phyloP scores from a whole-genome alignment of 2,888 invertebrate genomes.

The Volucella bombylans region DNA sequence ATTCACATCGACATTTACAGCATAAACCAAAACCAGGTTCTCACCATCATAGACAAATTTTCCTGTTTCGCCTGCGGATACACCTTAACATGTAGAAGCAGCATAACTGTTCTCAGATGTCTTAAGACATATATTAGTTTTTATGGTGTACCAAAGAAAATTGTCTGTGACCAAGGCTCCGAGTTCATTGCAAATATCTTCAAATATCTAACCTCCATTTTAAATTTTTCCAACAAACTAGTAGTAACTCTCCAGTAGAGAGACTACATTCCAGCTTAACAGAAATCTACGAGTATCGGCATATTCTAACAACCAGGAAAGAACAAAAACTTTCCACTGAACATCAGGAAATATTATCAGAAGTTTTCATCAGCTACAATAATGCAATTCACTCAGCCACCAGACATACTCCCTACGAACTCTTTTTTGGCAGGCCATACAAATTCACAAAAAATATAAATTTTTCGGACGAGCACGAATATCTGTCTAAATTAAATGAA shows the following conservation, averaged over 20 bases:
- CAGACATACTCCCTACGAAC: slow-evolving; percentile 48
- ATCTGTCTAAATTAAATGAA: slow-evolving; percentile 31
- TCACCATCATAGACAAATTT: slow-evolving; percentile 60
- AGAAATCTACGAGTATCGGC: slow-evolving; percentile 71
- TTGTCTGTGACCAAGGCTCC: slow-evolving; percentile 36
- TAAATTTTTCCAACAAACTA: slow-evolving; percentile 48
- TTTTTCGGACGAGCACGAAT: slow-evolving; percentile 22
- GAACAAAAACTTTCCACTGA: slow-evolving; percentile 39
- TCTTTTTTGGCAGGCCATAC: slow-evolving; percentile 39
- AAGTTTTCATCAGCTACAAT: slow-evolving; percentile 55
- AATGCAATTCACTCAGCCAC: slow-evolving; percentile 57
- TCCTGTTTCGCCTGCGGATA: slow-evolving; percentile 34
- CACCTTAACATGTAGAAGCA: slow-evolving; percentile 26
- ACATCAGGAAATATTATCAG: slow-evolving; percentile 50
- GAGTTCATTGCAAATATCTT: slow-evolving; percentile 30
- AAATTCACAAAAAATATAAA: slow-evolving; percentile 43
- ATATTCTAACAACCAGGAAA: slow-evolving; percentile 46
- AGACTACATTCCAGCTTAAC: slow-evolving; percentile 40
- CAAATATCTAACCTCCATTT: slow-evolving; percentile 26
- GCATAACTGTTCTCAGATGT: slow-evolving; percentile 19
- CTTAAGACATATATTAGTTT: slow-evolving; percentile 25
- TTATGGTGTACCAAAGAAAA: slow-evolving; percentile 29
- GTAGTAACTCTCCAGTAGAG: slow-evolving; percentile 41
- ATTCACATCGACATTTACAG: slow-evolving; percentile 44
- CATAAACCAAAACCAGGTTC: slow-evolving; percentile 42